Base-by-base conservation (phyloP, 2,888 invertebrate genomes). In the Drosophila recens region DNA sequence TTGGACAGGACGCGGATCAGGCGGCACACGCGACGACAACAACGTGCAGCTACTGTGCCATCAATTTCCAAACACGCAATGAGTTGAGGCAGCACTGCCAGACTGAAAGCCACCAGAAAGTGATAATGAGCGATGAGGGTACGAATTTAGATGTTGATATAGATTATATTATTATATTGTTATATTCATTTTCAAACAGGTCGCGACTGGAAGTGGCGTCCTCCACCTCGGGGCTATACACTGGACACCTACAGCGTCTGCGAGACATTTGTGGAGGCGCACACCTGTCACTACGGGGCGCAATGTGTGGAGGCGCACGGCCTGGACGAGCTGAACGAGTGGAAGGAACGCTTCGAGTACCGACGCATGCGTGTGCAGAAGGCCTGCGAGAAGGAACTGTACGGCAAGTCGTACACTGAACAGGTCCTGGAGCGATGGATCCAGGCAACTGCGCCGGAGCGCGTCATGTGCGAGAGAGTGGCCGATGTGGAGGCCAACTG, bases 231-330 rank as follows among this genome's bases (percentile, higher is more conserved):
- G 65, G 96, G 96, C 5, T 94, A 95, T 72, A 94, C 94, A 8
- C 93, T 94, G 23, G 95, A 95, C 76, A 94, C 94, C 6, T 96
- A 96, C 87, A 93, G 93, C 10, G 90, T 95, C 33, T 96, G 96
- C 91, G 94, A 95, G 80, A 94, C 94, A 84, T 95, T 93, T 91
- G 91, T 90, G 42, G 94, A 94, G 74, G 92, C 93, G 40, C 94
- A 94, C 48, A 92, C 93, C 45, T 96, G 96, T 89, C 94, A 95
- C 52, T 95, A 95, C 84, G 96, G 96, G 17, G 94, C 94, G 52
- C 95, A 95, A 86, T 96, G 96, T 90, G 95, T 95, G 10, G 95
- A 95, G 90, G 96, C 96, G 1, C 96, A 96, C 89, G 95, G 96
- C 1, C 91, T 93, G 23, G 95, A 95, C 52, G 96, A 96, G 90